Evolutionary conservation across 2,797 vertebrate species (phyloP), one percentile per base, ranked within the genome.

Genomic region (Eleutherodactylus coqui): DNA sequence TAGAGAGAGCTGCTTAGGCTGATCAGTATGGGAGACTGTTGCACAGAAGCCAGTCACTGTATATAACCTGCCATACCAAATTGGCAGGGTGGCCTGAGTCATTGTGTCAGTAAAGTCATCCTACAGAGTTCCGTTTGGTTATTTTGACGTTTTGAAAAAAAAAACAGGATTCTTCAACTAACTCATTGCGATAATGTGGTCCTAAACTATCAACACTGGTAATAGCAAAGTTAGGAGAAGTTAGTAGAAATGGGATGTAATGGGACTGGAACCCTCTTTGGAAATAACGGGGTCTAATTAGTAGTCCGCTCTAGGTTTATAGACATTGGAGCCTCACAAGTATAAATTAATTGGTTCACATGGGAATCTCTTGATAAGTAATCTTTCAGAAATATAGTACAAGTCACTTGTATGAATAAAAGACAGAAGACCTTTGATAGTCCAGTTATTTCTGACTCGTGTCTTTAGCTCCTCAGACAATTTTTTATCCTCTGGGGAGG

Each of bases 291-390:
- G 24, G 32, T 45, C 41, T 73, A 73, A 45, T 73, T 41, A 45
- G 69, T 47, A 27, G 70, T 73, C 41, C 14, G 45, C 27, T 21
- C 41, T 5, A 73, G 41, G 38, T 27, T 73, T n/a, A 27, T 41
- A 41, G 70, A 73, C 70, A 27, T 47, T 45, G 27, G 41, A n/a
- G 41, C n/a, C 38, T 73, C 70, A n/a, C 13, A 43, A 11, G n/a
- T 41, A 45, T 73, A 73, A 47, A 73, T 45, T 73, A 73, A 73
- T 73, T 73, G 70, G 70, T 14, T 73, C 41, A 73, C 24, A 45
- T 45, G 70, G 27, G 70, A 73, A n/a, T 47, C 70, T 27, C 41
- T 38, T 73, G 70, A 73, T 73, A 11, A 38, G 29, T 43, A 72
- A 73, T 47, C 41, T 45, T 47, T 27, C 24, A 73, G 11, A 45